Evolutionary conservation across 2,113 vertebrate species (phyloP).

Genomic region (Nanger granti): DNA sequence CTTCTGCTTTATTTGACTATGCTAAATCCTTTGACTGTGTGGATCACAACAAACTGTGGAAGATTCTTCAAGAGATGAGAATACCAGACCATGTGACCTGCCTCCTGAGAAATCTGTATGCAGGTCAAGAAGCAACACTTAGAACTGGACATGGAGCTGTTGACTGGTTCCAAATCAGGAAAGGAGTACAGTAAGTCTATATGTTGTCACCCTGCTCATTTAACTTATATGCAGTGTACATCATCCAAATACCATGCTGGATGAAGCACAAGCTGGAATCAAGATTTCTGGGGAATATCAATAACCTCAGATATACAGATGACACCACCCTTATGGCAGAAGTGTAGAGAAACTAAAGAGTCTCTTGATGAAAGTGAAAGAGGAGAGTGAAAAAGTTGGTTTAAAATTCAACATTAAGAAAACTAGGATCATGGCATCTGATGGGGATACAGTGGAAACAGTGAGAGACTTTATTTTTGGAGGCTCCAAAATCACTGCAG

Average conservation of each 20-base stretch:
- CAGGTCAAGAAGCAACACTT: neutral
- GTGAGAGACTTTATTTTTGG: neutral
- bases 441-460: neutral
- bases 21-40: neutral
- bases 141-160: neutral
- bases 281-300: neutral
- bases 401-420: neutral
- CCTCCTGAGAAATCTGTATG: neutral
- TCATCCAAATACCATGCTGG: neutral
- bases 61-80: neutral
- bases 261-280: neutral
- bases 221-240: neutral
- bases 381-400: neutral
- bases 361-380: neutral
- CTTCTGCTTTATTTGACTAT: neutral
- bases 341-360: neutral
- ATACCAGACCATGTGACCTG: neutral
- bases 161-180: neutral
- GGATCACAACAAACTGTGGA: neutral
- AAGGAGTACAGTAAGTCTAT: neutral
- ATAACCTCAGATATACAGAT: neutral
- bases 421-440: neutral
- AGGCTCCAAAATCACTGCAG: neutral
- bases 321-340: neutral
- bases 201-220: neutral